Evolutionary conservation across 2,888 invertebrate genomes (phyloP).

Genomic region (Cheilosia urbana): DNA sequence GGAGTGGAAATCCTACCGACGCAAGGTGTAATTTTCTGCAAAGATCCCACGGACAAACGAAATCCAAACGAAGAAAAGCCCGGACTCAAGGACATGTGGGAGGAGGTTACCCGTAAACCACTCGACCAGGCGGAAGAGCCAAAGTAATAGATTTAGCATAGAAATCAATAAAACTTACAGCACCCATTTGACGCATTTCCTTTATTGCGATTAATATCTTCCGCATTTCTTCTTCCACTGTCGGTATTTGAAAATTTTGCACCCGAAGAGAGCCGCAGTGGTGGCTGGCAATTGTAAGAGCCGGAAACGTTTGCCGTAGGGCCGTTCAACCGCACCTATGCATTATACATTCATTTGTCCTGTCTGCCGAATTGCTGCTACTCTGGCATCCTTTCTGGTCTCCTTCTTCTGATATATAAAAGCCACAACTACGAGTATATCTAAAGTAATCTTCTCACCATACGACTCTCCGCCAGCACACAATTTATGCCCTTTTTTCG

Average conservation of each 20-base stretch:
- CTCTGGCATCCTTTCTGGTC: conserved; percentile 27
- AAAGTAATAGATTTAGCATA: conserved; percentile 4
- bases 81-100: conserved; percentile 39
- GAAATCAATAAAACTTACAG: conserved; percentile 50
- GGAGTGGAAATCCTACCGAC: not conserved
- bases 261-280: conserved; percentile 45
- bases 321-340: conserved; percentile 64
- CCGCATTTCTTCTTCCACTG: conserved; percentile 41
- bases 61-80: conserved; percentile 26
- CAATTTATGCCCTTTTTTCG: conserved; percentile 62
- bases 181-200: conserved; percentile 60
- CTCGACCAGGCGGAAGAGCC: not conserved
- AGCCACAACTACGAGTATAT: conserved; percentile 27
- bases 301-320: conserved; percentile 56
- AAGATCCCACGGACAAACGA: conserved; percentile 16
- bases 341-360: conserved; percentile 68
- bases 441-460: conserved; percentile 54
- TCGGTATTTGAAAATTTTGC: conserved; percentile 47
- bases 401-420: conserved; percentile 1
- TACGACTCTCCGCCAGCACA: conserved; percentile 47
- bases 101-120: conserved; percentile 15
- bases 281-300: conserved; percentile 14
- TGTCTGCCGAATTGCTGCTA: conserved; percentile 48
- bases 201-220: conserved; percentile 61
- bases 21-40: conserved; percentile 19